These are phyloP conservation scores for Leptinotarsa peninsularis DNA, from an alignment of 2,888 invertebrate genomes.

Conservation along the genomic window DNA sequence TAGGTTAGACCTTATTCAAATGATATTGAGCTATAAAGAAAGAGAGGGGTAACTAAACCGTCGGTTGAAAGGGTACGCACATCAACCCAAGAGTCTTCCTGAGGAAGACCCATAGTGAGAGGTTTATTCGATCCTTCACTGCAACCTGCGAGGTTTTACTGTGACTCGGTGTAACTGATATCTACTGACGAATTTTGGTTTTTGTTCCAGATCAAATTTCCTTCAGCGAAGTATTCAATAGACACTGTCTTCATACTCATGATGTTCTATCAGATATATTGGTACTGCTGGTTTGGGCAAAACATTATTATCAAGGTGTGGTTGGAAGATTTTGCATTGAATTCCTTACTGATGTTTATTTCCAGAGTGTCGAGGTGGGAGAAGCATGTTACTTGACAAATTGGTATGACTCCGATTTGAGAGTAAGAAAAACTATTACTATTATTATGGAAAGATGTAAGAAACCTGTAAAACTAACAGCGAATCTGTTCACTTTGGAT, in stretches of 20 bases:
- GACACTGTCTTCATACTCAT: background rate
- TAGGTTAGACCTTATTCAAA: no score
- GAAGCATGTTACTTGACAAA: conserved; percentile 23
- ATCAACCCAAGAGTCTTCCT: no score
- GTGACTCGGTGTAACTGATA: no score
- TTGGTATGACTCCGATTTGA: conserved; percentile 10
- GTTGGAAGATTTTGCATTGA: background rate
- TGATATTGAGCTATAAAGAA: no score
- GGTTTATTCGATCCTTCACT: no score
- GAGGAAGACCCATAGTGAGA: no score
- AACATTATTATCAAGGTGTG: background rate
- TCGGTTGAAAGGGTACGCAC: no score
- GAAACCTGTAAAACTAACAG: background rate
- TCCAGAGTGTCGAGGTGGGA: conserved; percentile 14
- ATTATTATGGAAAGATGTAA: conserved; percentile 23
- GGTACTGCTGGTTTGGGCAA: conserved; percentile 9
- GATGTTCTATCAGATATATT: background rate
- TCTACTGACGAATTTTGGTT: background rate
- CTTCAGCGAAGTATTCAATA: background rate
- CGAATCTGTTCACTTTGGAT: conserved; percentile 1
- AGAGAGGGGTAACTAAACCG: no score
- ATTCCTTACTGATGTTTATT: background rate
- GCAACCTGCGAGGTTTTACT: no score
- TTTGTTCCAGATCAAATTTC: background rate
- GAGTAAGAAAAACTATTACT: background rate